Conservation (phyloP, 2,888 invertebrate species). For the Watsonalla cultraria region DNA sequence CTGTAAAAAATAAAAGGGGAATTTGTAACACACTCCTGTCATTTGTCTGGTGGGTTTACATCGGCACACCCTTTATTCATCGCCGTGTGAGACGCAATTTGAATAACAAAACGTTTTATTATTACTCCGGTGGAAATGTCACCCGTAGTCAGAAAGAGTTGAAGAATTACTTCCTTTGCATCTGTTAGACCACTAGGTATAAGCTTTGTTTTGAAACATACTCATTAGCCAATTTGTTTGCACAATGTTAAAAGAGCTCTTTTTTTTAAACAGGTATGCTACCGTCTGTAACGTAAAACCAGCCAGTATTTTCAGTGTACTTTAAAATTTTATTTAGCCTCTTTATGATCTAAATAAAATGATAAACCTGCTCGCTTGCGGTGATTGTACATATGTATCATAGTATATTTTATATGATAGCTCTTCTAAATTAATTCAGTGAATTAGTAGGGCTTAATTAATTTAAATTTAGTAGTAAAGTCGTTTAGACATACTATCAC, state of each 20-base stretch:
- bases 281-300: not conserved
- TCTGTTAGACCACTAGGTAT: not conserved
- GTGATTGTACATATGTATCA: no score
- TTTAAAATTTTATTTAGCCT: no score
- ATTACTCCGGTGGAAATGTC: not conserved
- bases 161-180: not conserved
- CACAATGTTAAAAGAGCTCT: not conserved
- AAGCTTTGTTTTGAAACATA: not conserved
- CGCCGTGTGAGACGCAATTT: conserved; percentile 15
- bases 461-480: no score
- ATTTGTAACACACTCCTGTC: conserved; percentile 11
- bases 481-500: no score
- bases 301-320: not conserved
- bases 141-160: not conserved
- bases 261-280: not conserved
- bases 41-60: conserved; percentile 13
- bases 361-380: no score
- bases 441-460: no score
- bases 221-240: not conserved
- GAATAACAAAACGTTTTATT: conserved; percentile 17
- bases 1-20: conserved; percentile 12
- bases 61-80: conserved; percentile 18
- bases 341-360: no score
- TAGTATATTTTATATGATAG: no score
- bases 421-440: no score